Evolutionary conservation across 23 tunicate species (phyloP), one percentile per base, ranked within the genome.

Genomic region (Trididemnum miniatum): DNA sequence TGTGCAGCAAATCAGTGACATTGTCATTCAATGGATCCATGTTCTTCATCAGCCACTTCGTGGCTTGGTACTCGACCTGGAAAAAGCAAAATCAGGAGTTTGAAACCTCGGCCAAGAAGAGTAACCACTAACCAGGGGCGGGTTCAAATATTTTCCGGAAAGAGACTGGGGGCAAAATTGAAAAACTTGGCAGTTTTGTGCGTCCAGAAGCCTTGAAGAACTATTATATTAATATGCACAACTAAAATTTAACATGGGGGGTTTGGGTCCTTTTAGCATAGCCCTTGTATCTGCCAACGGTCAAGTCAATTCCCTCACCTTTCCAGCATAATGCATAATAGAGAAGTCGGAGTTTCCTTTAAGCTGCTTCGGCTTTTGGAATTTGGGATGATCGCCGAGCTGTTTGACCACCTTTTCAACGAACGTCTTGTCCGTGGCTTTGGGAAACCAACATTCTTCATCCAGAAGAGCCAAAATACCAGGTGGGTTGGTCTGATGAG

Each of bases 381-480:
- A 96, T 71, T 96, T 96, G 34, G 97, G 89, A 73, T 87, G 90
- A 32, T 60, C 73, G 20, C 92, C 94, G 30, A 93, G 83, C 80
- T 96, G 84, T 33, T 96, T 96, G 84, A 84, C 83, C 51, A 96
- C 71, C 35, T 96, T 96, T 49, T 96, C 99, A 30, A 96, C 99
- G 52, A 96, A 96, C 0, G 94, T 74, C 65, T 91, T 91, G 85
- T 96, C 99, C 37, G 99, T 96, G 35, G 99, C 99, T 81, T 96
- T 96, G 28, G 99, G 99, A 82, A 96, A 91, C 99, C 99, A 96
- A 71, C 99, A 96, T 88, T 96, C 99, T 35, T 96, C 99, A 59
- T 96, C 99, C 80, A 96, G 65, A 38, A 96, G 82, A 0, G 99
- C 86, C 71, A 96, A 72, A 39, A 96, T 96, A 50, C 99, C 99